Evolutionary conservation across 2,797 vertebrate species (phyloP), one percentile per base, ranked within the genome.

Genomic region (Alca torda): DNA sequence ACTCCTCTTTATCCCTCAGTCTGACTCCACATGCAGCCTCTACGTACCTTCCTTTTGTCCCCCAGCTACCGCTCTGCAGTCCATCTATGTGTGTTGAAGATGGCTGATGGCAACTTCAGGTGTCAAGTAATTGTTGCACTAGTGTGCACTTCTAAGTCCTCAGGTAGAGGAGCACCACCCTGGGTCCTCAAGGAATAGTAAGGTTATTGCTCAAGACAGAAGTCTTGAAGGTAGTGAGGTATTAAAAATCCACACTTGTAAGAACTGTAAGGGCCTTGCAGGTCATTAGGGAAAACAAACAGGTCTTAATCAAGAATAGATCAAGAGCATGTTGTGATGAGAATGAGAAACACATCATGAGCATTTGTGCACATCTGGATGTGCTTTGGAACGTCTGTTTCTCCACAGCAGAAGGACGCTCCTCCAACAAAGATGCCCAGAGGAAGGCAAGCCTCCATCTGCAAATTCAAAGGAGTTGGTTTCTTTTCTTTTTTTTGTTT

Each of bases 351-450:
- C 87, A 93, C 24, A 26, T 91, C 60, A 4, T 33, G 51, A 97
- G 89, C 95, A 86, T 95, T 96, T 68, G 74, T 94, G 90, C 95
- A 91, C 98, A 97, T 98, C 97, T 98, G 97, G 96, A 91, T 97
- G 80, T 93, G 78, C 95, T 96, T 95, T 94, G 64, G 70, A 67
- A 73, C 11, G 59, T 84, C 81, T 59, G 25, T 67, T 86, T 94
- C 85, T 89, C 4, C 0, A 4, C 20, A 91, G 41, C 82, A 91
- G 82, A 95, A 89, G 78, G 79, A 24, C 3, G 5, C 14, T 89
- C 46, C 93, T 83, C 51, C 70, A 91, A 28, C 85, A 95, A 61
- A 96, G 91, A 96, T 85, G 84, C 87, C 77, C 72, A 95, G 86
- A 97, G 96, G 77, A 96, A 96, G 89, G 69, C 84, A 88, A 70